Base-by-base conservation (phyloP, 1,140 invertebrate genomes). In the Zaprionus ornatus region DNA sequence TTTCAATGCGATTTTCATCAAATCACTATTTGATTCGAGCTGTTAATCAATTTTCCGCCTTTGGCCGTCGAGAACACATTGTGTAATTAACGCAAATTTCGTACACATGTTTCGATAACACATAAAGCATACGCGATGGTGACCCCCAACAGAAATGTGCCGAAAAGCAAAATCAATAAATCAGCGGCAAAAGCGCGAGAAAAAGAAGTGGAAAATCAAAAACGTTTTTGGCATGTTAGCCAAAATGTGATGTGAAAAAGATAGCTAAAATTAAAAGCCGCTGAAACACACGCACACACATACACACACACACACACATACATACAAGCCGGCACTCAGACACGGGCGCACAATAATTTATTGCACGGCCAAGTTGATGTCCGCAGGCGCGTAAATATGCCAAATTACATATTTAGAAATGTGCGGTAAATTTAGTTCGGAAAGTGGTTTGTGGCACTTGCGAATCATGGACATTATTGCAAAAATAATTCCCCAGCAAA, bases 181-280 rank as follows among this genome's bases (percentile, higher is more conserved):
- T 77, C 25, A 56, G 35, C 35, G 21, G 12, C 17, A 52, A 13
- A 21, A 25, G 17, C 32, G 62, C 68, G 48, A 74, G 65, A 64
- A 78, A 62, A 74, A 78, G 73, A 66, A 35, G 52, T 50, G 45
- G 45, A 68, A 66, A 37, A 52, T n/a, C 73, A 63, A 45, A 56
- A 82, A 19, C 17, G n/a, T 13, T 27, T 45, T 73, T 25, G 56
- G 45, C 68, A 45, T 59, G 52, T 79, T 37, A 54, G 64, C 66
- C 69, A 50, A 73, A 82, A 71, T 76, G 32, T 68, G 40, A 82
- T 86, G 74, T 68, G 78, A 88, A 79, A 88, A 79, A 87, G 77
- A 87, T 77, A 70, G 80, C 83, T 77, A 87, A 87, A 86, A 80
- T 77, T 87, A 78, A 82, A 84, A 75, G 50, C 68, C 45, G 42